phyloP scores from a whole-genome alignment of 2,888 invertebrate species.

The Hypomecis atomaria region DNA sequence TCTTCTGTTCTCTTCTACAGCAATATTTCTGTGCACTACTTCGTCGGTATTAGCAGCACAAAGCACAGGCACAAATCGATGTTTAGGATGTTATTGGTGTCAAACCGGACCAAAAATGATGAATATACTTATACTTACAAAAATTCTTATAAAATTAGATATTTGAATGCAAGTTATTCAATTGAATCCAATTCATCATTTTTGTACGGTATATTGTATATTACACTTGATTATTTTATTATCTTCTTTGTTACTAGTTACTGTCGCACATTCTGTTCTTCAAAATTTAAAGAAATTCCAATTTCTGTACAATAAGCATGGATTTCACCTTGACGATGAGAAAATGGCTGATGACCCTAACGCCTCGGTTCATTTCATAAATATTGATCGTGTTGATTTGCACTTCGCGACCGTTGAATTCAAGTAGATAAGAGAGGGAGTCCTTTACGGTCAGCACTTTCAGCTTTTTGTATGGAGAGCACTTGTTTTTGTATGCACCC shows the following conservation, averaged over 20 bases:
- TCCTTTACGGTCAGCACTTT: constrained; percentile 73
- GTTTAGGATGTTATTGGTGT: constrained; percentile 53
- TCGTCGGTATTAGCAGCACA: constrained; percentile 63
- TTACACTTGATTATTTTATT: constrained; percentile 40
- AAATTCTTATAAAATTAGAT: background rate
- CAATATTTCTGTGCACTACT: constrained; percentile 70
- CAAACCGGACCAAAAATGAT: constrained; percentile 60
- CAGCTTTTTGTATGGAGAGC: constrained; percentile 77
- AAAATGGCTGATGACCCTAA: constrained; percentile 76
- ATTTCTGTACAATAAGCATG: constrained; percentile 81
- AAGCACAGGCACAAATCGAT: constrained; percentile 72
- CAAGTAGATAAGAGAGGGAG: constrained; percentile 56
- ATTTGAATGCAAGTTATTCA: background rate
- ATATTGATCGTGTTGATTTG: constrained; percentile 65
- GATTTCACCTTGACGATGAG: constrained; percentile 68
- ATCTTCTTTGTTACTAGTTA: constrained; percentile 50
- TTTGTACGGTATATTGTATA: constrained; percentile 55
- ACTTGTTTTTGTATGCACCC: constrained; percentile 75
- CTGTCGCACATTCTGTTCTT: constrained; percentile 60
- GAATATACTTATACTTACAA: constrained; percentile 42
- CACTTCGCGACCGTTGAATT: constrained; percentile 67
- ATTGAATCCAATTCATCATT: constrained; percentile 55
- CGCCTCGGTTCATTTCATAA: constrained; percentile 72
- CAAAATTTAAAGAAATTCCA: constrained; percentile 66
- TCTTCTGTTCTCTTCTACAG: constrained; percentile 57